Evolutionary conservation across 2,113 vertebrate genomes (phyloP).

Genomic region (Zootoca vivipara): DNA sequence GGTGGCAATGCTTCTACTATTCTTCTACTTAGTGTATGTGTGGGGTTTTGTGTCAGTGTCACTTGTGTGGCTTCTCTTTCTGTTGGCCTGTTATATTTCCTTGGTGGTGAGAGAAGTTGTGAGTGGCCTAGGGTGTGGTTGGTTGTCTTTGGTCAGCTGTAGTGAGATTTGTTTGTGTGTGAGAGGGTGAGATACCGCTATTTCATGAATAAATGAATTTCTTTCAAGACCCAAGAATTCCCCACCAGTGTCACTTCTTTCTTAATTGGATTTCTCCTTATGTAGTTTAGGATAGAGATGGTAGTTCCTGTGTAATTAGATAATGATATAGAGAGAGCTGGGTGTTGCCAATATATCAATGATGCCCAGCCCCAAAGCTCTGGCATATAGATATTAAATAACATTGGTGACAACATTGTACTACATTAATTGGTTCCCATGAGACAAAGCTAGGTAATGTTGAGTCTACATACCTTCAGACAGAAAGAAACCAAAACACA

Average conservation of each 20-base stretch:
- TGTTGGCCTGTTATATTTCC: too few species aligned
- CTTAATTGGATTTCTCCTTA: neutral
- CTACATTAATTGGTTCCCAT: neutral
- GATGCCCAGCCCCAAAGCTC: neutral
- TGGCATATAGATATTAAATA: neutral
- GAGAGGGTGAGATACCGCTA: too few species aligned
- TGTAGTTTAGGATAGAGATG: neutral
- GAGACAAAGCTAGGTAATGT: neutral
- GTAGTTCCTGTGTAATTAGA: neutral
- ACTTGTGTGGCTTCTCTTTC: too few species aligned
- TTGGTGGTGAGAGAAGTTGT: too few species aligned
- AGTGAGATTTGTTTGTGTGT: too few species aligned
- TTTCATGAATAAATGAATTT: neutral
- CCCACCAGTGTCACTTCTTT: neutral
- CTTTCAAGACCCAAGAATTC: neutral
- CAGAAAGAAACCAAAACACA: neutral
- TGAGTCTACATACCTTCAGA: neutral
- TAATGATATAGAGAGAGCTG: neutral
- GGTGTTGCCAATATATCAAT: neutral
- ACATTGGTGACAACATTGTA: neutral
- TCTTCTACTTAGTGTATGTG: too few species aligned
- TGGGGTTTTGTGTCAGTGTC: too few species aligned
- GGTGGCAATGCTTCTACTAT: too few species aligned
- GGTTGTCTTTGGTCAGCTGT: too few species aligned
- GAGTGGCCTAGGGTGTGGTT: too few species aligned